phyloP scores from a whole-genome alignment of 2,888 invertebrate genomes.

The Athalia circularis region DNA sequence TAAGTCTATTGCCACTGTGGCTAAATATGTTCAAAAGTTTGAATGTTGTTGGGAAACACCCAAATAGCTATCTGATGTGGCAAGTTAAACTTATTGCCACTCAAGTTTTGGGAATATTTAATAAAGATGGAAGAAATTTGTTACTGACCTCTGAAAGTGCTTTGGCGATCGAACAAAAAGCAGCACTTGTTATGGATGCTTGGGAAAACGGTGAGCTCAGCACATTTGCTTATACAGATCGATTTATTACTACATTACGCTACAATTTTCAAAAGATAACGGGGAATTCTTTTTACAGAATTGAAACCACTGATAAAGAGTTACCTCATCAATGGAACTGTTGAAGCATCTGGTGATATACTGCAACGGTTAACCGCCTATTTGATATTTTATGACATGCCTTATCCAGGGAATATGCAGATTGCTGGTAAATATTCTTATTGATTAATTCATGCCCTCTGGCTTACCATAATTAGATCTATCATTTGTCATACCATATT shows the following conservation, averaged over 20 bases:
- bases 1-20: conserved; percentile 85
- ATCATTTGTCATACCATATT: not conserved
- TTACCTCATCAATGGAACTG: conserved; percentile 75
- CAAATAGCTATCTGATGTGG: conserved; percentile 81
- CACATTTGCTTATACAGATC: not conserved
- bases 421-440: conserved; percentile 56
- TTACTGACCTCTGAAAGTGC: conserved; percentile 80
- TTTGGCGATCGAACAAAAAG: conserved; percentile 79
- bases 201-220: conserved; percentile 75
- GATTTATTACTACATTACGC: not conserved
- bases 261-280: not conserved
- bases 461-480: not conserved
- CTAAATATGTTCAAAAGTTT: conserved; percentile 78
- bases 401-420: conserved; percentile 70
- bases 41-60: conserved; percentile 76
- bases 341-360: conserved; percentile 69
- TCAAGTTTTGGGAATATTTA: conserved; percentile 75
- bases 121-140: conserved; percentile 71
- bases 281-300: conserved; percentile 59
- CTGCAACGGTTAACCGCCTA: conserved; percentile 76
- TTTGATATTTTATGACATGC: conserved; percentile 78
- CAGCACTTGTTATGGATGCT: conserved; percentile 76
- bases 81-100: conserved; percentile 83
- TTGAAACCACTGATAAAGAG: conserved; percentile 74
- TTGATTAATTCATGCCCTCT: conserved; percentile 7